Evolutionary conservation across 53 echinoderm and acorn worm genomes (phyloP).

Genomic region (Echinometra lucunter): DNA sequence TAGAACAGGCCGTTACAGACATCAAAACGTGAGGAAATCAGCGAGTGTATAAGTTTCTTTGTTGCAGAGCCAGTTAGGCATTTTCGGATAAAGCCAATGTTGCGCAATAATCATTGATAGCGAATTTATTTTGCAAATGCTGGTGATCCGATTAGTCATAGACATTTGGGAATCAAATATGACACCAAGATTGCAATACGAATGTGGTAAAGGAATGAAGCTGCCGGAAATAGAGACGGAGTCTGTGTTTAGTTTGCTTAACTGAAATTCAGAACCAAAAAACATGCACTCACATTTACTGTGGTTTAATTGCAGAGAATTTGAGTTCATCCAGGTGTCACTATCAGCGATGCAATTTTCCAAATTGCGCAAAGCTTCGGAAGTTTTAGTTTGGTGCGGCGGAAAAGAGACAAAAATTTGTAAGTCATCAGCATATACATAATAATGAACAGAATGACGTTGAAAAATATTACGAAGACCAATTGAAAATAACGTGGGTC

Average conservation of each 20-base stretch:
- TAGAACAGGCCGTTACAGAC: neutral
- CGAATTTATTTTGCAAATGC: neutral
- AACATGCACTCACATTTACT: conserved; percentile 32
- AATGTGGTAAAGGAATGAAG: neutral
- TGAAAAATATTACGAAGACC: conserved; percentile 2
- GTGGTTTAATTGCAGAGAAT: neutral
- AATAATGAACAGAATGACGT: conserved; percentile 22
- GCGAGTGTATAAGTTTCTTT: neutral
- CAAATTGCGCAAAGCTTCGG: neutral
- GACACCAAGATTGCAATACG: neutral
- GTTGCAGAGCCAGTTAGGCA: neutral
- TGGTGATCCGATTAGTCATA: neutral
- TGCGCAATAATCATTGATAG: conserved; percentile 20
- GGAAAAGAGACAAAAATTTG: conserved; percentile 1
- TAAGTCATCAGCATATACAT: neutral
- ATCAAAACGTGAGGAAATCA: neutral
- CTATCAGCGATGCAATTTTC: neutral
- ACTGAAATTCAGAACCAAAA: conserved; percentile 33
- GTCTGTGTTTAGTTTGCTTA: neutral
- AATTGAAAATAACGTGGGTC: conserved; percentile 37
- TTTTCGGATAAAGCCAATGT: neutral
- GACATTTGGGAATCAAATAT: conserved; percentile 1
- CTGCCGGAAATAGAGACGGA: neutral
- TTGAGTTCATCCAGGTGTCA: neutral
- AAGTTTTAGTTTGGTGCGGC: neutral